Evolutionary conservation across 2,797 vertebrate species (phyloP).

Genomic region (Sebastes aleutianus): DNA sequence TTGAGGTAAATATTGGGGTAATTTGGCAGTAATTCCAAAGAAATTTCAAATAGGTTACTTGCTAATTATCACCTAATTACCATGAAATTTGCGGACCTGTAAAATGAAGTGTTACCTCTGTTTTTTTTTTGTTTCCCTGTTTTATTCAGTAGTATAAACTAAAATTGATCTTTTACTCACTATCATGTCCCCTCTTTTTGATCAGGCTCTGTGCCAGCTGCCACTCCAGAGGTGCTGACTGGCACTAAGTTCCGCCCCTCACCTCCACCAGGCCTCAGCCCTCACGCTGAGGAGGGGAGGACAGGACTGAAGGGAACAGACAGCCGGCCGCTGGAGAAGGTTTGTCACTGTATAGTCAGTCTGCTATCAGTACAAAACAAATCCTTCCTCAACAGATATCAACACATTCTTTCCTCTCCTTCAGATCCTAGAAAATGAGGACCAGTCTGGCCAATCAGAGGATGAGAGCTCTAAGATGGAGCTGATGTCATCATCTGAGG

Average conservation of each 20-base stretch:
- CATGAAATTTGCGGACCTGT: too few relatives aligned
- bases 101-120: not conserved
- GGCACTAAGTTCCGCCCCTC: slow-evolving; percentile 68
- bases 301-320: slow-evolving; percentile 71
- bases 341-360: slow-evolving; percentile 20
- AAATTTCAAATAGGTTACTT: too few relatives aligned
- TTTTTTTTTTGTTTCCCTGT: not conserved
- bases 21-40: too few relatives aligned
- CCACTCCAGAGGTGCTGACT: slow-evolving; percentile 46
- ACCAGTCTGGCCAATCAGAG: slow-evolving; percentile 70
- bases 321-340: slow-evolving; percentile 79
- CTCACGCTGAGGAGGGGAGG: slow-evolving; percentile 73
- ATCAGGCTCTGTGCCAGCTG: slow-evolving; percentile 48
- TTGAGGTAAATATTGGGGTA: too few relatives aligned
- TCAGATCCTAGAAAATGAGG: slow-evolving; percentile 83
- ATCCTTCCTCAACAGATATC: not conserved
- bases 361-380: not conserved
- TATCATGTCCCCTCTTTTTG: not conserved
- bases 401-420: not conserved
- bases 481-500: slow-evolving; percentile 57
- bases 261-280: slow-evolving; percentile 79
- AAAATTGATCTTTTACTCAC: not conserved
- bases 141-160: not conserved
- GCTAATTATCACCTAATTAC: too few relatives aligned
- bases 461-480: slow-evolving; percentile 35